Conservation (phyloP, 2,113 vertebrate species). For the Sterrhoptilus dennistouni region DNA sequence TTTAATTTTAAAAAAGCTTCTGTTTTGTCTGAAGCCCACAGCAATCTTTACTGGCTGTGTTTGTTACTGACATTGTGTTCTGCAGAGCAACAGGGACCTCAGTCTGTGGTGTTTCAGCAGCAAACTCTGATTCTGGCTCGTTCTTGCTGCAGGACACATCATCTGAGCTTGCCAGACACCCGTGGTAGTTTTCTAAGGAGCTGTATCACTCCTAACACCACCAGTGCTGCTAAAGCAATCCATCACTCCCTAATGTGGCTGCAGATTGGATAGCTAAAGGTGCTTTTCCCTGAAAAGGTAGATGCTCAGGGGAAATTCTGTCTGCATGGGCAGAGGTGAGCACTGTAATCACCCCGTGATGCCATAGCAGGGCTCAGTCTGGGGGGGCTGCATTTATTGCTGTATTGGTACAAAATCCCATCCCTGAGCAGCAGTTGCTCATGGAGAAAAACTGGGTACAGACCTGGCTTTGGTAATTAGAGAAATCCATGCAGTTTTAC, state of each 20-base stretch:
- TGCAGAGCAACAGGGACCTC: neutral
- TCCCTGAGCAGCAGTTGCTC: neutral
- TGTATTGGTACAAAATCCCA: neutral
- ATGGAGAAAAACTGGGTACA: neutral
- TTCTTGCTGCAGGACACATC: neutral
- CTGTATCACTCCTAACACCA: neutral
- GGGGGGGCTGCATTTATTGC: neutral
- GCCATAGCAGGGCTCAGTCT: neutral
- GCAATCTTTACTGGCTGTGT: neutral
- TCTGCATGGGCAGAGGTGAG: neutral
- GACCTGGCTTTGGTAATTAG: neutral
- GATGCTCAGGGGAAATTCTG: neutral
- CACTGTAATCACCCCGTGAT: neutral
- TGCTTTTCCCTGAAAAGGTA: neutral
- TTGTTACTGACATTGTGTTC: neutral
- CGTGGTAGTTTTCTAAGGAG: neutral
- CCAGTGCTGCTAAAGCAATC: neutral
- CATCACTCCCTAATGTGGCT: neutral
- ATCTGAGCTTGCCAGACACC: neutral
- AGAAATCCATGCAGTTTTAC: neutral
- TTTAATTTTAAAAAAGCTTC: neutral
- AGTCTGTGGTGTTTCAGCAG: neutral
- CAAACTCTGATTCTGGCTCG: neutral
- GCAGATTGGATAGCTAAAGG: neutral
- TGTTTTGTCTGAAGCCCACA: constrained; percentile 16